phyloP scores from a whole-genome alignment of 2,888 invertebrate species.

The Lochmaea crataegi region DNA sequence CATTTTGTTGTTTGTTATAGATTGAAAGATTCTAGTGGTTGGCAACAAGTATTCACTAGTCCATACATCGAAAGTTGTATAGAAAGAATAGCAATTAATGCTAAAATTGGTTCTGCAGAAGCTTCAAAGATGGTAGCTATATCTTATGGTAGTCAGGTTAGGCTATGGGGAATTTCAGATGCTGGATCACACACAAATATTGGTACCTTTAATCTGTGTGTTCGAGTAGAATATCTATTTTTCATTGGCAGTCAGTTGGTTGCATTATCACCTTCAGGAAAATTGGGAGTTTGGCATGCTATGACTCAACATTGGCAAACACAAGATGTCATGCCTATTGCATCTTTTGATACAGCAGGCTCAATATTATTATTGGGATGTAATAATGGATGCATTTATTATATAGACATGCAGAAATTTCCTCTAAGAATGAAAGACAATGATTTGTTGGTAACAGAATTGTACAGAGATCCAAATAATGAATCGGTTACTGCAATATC shows the following conservation, averaged over 20 bases:
- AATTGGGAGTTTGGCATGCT: slow-evolving; percentile 99
- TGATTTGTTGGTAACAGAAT: slow-evolving; percentile 95
- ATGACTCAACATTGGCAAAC: slow-evolving; percentile 99
- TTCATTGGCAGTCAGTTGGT: slow-evolving; percentile 98
- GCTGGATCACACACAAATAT: slow-evolving; percentile 80
- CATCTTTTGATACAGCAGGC: slow-evolving; percentile 97
- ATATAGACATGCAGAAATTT: slow-evolving; percentile 99
- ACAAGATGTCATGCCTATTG: slow-evolving; percentile 94
- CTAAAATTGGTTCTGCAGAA: slow-evolving; percentile 71
- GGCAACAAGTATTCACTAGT: slow-evolving; percentile 95
- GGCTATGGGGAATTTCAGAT: slow-evolving; percentile 84
- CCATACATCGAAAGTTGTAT: slow-evolving; percentile 90
- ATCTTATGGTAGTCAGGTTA: slow-evolving; percentile 80
- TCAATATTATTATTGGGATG: slow-evolving; percentile 95
- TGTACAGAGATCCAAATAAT: slow-evolving; percentile 93
- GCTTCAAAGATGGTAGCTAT: slow-evolving; percentile 85
- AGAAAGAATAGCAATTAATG: slow-evolving; percentile 92
- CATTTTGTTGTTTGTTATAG: slow-evolving; percentile 96
- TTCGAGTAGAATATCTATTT: slow-evolving; percentile 93
- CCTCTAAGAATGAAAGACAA: slow-evolving; percentile 99
- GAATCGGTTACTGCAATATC: slow-evolving; percentile 98
- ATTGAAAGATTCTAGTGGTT: slow-evolving; percentile 96
- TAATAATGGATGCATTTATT: slow-evolving; percentile 96
- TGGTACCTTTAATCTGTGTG: slow-evolving; percentile 90
- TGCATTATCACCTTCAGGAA: slow-evolving; percentile 91